Percentiles rank a stretch among this genome's conserved stretches.
phyloP scores from a whole-genome alignment of 2,888 invertebrate genomes.

The Pheosia tremula region DNA sequence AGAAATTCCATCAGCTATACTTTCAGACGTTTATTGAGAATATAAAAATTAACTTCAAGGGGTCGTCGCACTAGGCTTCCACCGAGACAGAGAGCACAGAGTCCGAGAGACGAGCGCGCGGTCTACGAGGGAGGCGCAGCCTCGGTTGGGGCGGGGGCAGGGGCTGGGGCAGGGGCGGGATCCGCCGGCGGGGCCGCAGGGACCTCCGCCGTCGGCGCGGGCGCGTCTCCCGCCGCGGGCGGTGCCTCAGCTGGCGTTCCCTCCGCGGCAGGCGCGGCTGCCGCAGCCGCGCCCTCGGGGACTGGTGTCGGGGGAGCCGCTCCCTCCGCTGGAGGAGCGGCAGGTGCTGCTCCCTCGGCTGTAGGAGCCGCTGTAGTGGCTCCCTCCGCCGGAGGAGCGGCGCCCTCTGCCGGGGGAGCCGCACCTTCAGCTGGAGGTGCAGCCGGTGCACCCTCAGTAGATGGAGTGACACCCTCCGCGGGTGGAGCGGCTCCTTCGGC shows the following conservation, averaged over 20 bases:
- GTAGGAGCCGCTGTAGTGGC: conserved; percentile 49
- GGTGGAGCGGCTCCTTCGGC: conserved; percentile 49
- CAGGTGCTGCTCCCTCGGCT: conserved; percentile 50
- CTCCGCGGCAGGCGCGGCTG: conserved; percentile 28
- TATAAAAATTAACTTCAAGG: conserved; percentile 52
- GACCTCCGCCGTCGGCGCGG: conserved; percentile 39
- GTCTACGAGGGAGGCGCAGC: conserved; percentile 39
- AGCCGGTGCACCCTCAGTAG: conserved; percentile 50
- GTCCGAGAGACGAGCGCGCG: conserved; percentile 34
- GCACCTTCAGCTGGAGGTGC: conserved; percentile 57
- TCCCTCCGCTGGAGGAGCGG: conserved; percentile 39
- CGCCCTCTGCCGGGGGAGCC: conserved; percentile 42
- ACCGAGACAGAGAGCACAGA: conserved; percentile 29
- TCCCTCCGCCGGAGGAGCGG: conserved; percentile 33
- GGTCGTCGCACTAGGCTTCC: conserved; percentile 27
- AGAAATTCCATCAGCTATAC: conserved; percentile 80
- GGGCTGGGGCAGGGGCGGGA: conserved; percentile 36
- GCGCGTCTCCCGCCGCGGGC: conserved; percentile 33
- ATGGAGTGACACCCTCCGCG: conserved; percentile 52
- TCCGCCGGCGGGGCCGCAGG: conserved; percentile 34
- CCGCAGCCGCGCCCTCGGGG: conserved; percentile 35
- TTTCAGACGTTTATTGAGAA: conserved; percentile 60
- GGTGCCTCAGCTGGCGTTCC: conserved; percentile 35
- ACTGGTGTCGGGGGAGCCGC: conserved; percentile 34
- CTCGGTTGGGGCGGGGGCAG: conserved; percentile 36